Base-by-base conservation (phyloP, 2,888 invertebrate genomes). In the Rugalucina vietnamica region DNA sequence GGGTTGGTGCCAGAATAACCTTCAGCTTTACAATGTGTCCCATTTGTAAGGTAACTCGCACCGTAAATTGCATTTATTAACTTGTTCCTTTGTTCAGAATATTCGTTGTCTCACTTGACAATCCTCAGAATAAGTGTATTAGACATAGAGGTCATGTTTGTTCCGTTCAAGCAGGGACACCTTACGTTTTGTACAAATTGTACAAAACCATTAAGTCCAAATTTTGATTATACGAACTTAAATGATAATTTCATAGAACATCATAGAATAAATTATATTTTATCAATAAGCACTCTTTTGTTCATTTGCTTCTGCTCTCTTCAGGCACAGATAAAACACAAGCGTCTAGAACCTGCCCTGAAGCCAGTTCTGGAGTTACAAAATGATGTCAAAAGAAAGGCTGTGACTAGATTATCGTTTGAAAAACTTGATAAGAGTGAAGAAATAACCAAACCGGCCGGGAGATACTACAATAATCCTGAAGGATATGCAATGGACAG, bases 341-440 rank as follows among this genome's bases (percentile, higher is more conserved):
- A 82, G 21, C 70, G 78, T 54, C 34, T 87, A 21, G 37, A 39
- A n/a, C 21, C 34, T 2, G 37, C 77, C 8, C 70, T 87, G 36
- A 60, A 49, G 18, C 84, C 84, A 32, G 8, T 84, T 0, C 29
- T 18, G 29, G 78, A 29, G 3, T 57, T 84, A 21, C 39, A 79
- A 4, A 79, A 84, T 49, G 84, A 87, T 73, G 82, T 87, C n/a
- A 80, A 39, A n/a, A 70, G 82, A 34, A 87, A 87, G 75, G 82
- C 84, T 0, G n/a, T 82, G 57, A 87, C 71, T 69, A 60, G 87
- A 18, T 37, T 82, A 12, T 39, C 71, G 69, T 87, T 60, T 73
- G 87, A 87, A 32, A 82, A 76, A 8, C 72, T 84, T 12, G 80
- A 78, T 12, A 84, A 82, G n/a, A 57, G 78, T 54, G 70, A 71